Conservation (phyloP, 2,797 vertebrate genomes). For the Bovichtus variegatus region DNA sequence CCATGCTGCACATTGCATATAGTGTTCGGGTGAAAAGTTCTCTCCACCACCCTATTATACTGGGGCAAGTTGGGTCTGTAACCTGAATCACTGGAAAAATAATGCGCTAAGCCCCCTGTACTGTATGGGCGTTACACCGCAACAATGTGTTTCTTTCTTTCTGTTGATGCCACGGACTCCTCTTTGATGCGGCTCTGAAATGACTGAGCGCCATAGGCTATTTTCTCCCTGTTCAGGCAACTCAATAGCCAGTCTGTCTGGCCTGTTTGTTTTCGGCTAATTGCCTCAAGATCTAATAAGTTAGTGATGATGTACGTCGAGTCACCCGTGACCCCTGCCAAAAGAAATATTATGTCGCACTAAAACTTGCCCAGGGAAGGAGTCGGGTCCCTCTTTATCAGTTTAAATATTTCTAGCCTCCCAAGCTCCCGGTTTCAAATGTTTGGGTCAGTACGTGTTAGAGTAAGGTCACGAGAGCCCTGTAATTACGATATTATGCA, state of each 20-base stretch:
- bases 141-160: constrained; percentile 96
- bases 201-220: constrained; percentile 91
- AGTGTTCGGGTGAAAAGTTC: constrained; percentile 90
- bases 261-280: constrained; percentile 98
- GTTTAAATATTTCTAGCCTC: constrained; percentile 80
- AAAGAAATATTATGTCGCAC: constrained; percentile 92
- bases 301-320: constrained; percentile 97
- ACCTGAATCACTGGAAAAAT: constrained; percentile 94
- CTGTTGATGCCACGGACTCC: constrained; percentile 83
- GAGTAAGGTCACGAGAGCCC: constrained; percentile 81
- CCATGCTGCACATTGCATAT: constrained; percentile 86
- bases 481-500: constrained; percentile 84
- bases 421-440: constrained; percentile 85
- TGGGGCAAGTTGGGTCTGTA: constrained; percentile 87
- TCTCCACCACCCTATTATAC: constrained; percentile 88
- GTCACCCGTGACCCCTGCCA: constrained; percentile 92
- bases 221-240: constrained; percentile 88
- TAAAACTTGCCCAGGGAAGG: constrained; percentile 81
- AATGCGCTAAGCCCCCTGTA: constrained; percentile 84
- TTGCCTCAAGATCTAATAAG: constrained; percentile 99
- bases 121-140: constrained; percentile 90
- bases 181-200: constrained; percentile 93
- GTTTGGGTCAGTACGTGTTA: constrained; percentile 81
- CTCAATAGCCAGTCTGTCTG: constrained; percentile 94
- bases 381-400: constrained; percentile 81